Percentiles rank a stretch among this genome's conserved stretches.
phyloP scores from a whole-genome alignment of 1,140 invertebrate species.

The Maniola jurtina region DNA sequence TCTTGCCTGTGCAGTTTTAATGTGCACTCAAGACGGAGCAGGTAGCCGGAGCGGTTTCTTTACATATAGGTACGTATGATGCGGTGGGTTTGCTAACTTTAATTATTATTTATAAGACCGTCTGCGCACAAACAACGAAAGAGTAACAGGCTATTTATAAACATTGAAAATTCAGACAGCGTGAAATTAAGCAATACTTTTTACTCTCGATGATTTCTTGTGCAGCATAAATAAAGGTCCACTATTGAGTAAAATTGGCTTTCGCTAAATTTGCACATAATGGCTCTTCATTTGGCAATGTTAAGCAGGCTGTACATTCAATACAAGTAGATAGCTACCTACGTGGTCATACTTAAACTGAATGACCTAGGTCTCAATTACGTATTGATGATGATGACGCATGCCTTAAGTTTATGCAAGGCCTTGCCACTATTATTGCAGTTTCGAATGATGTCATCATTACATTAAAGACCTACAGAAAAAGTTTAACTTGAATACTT shows the following conservation, averaged over 20 bases:
- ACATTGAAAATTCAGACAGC: conserved; percentile 27
- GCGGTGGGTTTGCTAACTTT: not conserved
- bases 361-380: conserved; percentile 14
- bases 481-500: not conserved
- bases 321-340: too few species aligned
- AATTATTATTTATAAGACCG: not conserved
- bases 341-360: not conserved
- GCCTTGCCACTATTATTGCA: conserved; percentile 4
- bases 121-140: not conserved
- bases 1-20: too few species aligned
- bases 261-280: conserved; percentile 24
- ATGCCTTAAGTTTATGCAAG: conserved; percentile 14
- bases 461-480: not conserved
- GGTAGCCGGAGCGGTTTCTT: too few species aligned
- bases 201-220: conserved; percentile 13
- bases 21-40: too few species aligned
- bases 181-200: conserved; percentile 28
- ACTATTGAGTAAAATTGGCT: not conserved
- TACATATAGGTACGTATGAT: too few species aligned
- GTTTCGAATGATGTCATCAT: conserved; percentile 15
- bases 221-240: not conserved
- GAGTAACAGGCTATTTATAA: conserved; percentile 25
- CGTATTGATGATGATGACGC: conserved; percentile 17
- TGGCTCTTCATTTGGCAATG: conserved; percentile 7
- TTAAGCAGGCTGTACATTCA: not conserved